Evolutionary conservation across 2,888 invertebrate genomes (phyloP).

Genomic region (Sepioteuthis lessoniana): DNA sequence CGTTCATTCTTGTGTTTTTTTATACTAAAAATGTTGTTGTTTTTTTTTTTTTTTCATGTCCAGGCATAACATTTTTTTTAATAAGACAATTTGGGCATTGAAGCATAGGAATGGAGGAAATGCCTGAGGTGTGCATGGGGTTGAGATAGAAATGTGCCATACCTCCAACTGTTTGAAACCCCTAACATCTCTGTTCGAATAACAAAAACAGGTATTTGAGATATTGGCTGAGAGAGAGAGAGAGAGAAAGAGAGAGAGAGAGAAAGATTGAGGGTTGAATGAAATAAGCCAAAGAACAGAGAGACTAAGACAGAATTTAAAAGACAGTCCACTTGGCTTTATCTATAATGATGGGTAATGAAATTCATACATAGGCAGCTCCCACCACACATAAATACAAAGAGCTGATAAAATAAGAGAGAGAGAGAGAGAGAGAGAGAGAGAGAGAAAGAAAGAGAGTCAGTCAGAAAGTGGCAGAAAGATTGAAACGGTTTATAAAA

Average conservation of each 20-base stretch:
- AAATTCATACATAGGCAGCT: not conserved
- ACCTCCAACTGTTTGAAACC: not conserved
- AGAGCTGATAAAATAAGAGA: too few species aligned
- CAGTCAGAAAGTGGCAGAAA: too few species aligned
- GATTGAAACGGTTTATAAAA: too few species aligned
- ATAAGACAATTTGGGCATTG: not conserved
- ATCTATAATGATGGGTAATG: not conserved
- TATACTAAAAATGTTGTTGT: not conserved
- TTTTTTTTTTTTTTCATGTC: too few species aligned
- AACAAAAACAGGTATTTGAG: not conserved
- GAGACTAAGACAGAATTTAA: not conserved
- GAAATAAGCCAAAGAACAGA: not conserved
- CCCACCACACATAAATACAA: too few species aligned
- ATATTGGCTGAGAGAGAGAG: not conserved
- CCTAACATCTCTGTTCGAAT: slow-evolving; percentile 25
- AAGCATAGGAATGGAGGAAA: not conserved
- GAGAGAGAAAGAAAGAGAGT: too few species aligned
- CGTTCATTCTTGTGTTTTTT: not conserved
- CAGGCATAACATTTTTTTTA: not conserved
- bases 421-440: too few species aligned
- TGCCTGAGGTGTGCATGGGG: not conserved
- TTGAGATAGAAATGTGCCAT: not conserved
- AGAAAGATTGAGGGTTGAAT: not conserved
- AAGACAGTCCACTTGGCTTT: not conserved
- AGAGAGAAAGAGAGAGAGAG: not conserved